Percentiles rank a stretch among this genome's conserved stretches.
Evolutionary conservation across 2,888 invertebrate genomes (phyloP).

Genomic region (Dorcus hopei): DNA sequence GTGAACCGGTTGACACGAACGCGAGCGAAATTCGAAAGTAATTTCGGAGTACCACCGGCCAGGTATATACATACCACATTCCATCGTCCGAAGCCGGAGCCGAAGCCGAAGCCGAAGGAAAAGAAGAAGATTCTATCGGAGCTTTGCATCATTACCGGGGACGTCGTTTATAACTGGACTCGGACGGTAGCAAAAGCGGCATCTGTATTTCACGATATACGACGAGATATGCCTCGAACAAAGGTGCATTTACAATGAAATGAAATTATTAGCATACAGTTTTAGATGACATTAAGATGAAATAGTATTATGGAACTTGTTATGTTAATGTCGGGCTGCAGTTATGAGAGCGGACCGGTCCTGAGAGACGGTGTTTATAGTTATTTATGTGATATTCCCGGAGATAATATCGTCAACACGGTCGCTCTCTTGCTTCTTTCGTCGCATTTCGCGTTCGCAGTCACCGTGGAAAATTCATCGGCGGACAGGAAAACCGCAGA

Average conservation of each 20-base stretch:
- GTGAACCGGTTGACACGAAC: conserved; percentile 15
- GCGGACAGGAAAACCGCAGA: no score
- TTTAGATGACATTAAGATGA: conserved; percentile 51
- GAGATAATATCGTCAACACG: conserved; percentile 37
- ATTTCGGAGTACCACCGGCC: conserved; percentile 10
- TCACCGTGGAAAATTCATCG: no score
- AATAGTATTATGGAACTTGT: conserved; percentile 49
- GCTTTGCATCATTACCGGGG: conserved; percentile 36
- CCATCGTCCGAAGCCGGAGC: neutral
- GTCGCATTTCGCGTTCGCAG: conserved; percentile 13
- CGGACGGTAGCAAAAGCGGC: neutral
- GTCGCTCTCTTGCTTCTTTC: conserved; percentile 18
- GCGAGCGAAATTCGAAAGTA: conserved; percentile 13
- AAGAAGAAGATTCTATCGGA: conserved; percentile 7
- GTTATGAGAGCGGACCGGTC: conserved; percentile 41
- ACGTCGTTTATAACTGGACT: conserved; percentile 34
- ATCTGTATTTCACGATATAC: conserved; percentile 13
- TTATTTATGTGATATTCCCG: conserved; percentile 46
- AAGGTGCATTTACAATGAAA: conserved; percentile 47
- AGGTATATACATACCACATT: conserved; percentile 5
- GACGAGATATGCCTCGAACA: conserved; percentile 39
- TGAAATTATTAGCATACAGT: conserved; percentile 49
- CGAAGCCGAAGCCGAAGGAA: neutral
- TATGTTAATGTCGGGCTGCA: conserved; percentile 45
- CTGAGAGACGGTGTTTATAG: conserved; percentile 43